Conservation (phyloP, 2,888 invertebrate genomes). For the Rosalia funebris region DNA sequence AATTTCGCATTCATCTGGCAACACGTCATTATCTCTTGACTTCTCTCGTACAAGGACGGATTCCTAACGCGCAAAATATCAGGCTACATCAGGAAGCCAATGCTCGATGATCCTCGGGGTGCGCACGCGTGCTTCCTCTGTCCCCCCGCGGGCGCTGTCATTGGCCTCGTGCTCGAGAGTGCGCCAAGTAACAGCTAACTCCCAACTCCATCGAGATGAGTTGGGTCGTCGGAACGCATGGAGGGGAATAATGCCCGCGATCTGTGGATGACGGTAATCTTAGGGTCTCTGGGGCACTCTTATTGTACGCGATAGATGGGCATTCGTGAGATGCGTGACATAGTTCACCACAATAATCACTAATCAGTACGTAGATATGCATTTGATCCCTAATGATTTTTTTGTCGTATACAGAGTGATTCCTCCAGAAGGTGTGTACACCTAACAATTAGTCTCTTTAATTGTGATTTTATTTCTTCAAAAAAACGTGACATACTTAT, state of each 20-base stretch:
- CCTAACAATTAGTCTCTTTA: too few relatives aligned
- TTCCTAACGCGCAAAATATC: constrained; percentile 15
- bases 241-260: constrained; percentile 18
- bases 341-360: too few relatives aligned
- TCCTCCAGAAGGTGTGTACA: not conserved
- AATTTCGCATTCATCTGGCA: constrained; percentile 19
- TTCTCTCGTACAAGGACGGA: not conserved
- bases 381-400: too few relatives aligned
- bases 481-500: too few relatives aligned
- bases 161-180: constrained; percentile 38
- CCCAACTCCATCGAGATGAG: constrained; percentile 6
- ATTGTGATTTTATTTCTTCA: too few relatives aligned
- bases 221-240: constrained; percentile 9
- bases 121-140: constrained; percentile 41
- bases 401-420: not conserved
- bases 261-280: constrained; percentile 2
- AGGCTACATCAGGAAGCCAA: constrained; percentile 47
- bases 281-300: too few relatives aligned
- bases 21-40: constrained; percentile 19
- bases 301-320: too few relatives aligned
- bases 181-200: constrained; percentile 15
- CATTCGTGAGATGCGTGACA: too few relatives aligned
- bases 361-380: too few relatives aligned
- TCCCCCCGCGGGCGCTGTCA: constrained; percentile 38
- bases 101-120: constrained; percentile 45